phyloP scores from a whole-genome alignment of 2,113 vertebrate species.

The Todiramphus saurophagus region DNA sequence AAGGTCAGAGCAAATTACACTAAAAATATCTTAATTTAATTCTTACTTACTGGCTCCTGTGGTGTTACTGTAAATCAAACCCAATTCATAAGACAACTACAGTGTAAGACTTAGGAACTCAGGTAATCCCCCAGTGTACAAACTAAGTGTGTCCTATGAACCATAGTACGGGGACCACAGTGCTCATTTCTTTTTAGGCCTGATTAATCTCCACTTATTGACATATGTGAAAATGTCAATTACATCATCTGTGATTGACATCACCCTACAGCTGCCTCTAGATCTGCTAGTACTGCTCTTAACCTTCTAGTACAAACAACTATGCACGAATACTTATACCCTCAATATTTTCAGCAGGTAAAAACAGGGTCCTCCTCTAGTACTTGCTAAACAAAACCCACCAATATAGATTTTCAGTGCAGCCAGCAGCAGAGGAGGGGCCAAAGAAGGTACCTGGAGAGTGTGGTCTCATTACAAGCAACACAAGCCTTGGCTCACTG shows the following conservation, averaged over 20 bases:
- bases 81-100: neutral
- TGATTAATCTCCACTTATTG: neutral
- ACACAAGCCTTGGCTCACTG: neutral
- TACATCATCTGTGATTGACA: neutral
- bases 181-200: neutral
- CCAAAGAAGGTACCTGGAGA: neutral
- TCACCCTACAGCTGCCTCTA: neutral
- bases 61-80: neutral
- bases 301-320: neutral
- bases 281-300: neutral
- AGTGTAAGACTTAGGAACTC: neutral
- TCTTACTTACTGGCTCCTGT: neutral
- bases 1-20: neutral
- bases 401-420: neutral
- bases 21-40: neutral
- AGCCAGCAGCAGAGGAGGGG: neutral
- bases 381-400: neutral
- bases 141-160: neutral
- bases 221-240: neutral
- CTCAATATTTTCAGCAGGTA: neutral
- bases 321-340: neutral
- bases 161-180: neutral
- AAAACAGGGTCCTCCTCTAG: neutral
- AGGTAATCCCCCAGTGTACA: neutral
- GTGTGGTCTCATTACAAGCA: rapidly evolving